Conservation (phyloP, 2,113 vertebrate species). For the Rutilus rutilus region DNA sequence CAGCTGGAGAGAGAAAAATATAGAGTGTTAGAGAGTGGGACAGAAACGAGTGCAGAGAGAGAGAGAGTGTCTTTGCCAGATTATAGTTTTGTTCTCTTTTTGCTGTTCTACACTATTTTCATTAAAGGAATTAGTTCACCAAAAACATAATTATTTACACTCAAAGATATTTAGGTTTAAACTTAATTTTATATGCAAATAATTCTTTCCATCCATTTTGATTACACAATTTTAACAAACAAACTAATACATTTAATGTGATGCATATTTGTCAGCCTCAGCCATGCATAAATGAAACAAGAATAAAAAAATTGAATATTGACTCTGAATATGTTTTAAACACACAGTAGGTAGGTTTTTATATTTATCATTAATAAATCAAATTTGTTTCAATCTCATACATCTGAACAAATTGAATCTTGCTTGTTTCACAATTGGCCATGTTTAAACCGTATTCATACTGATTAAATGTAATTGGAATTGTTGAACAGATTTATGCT, state of each 20-base stretch:
- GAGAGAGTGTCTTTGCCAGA: conserved; percentile 10
- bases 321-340: neutral
- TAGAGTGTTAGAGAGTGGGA: conserved; percentile 8
- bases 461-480: neutral
- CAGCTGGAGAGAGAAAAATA: conserved; percentile 29
- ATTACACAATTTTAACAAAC: neutral
- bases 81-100: neutral
- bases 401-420: neutral
- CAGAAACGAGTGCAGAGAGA: neutral
- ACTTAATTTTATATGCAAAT: no score
- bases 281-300: neutral
- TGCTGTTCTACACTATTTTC: neutral
- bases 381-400: neutral
- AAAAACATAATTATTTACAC: neutral
- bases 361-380: neutral
- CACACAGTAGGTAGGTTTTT: neutral
- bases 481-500: neutral
- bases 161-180: neutral
- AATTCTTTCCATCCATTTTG: neutral
- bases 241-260: neutral
- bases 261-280: neutral
- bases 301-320: no score
- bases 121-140: neutral
- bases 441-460: neutral
- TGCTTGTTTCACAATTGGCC: neutral